These are phyloP conservation scores for Drosophila hydei DNA, from an alignment of 1,140 invertebrate species.

Conservation along the genomic window DNA sequence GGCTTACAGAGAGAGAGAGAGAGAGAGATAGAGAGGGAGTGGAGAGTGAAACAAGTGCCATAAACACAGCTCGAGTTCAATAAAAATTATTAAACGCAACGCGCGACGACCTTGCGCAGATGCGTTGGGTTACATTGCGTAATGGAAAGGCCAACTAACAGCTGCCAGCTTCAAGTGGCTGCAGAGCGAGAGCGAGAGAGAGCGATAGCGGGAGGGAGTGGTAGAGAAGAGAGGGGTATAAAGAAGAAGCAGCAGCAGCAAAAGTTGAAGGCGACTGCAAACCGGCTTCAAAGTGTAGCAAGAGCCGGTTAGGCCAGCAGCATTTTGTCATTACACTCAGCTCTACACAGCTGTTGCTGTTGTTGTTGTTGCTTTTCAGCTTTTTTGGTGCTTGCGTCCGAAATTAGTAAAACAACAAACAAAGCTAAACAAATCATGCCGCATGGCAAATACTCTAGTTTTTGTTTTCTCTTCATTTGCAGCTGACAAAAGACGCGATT, in stretches of 20 bases:
- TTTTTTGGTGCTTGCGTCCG: neutral
- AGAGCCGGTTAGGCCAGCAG: slow-evolving; percentile 66
- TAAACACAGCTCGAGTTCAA: slow-evolving; percentile 35
- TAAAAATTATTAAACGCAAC: slow-evolving; percentile 59
- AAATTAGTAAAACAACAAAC: slow-evolving; percentile 54
- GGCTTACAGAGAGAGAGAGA: neutral
- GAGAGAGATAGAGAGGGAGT: neutral
- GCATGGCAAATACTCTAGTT: neutral
- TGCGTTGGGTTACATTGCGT: slow-evolving; percentile 73
- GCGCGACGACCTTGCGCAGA: slow-evolving; percentile 64
- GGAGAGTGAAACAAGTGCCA: neutral
- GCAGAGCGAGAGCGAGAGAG: neutral
- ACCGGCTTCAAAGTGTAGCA: slow-evolving; percentile 59
- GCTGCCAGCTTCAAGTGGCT: slow-evolving; percentile 31
- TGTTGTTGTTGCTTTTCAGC: neutral
- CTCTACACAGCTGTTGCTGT: slow-evolving; percentile 6
- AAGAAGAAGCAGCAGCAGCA: slow-evolving; percentile 8
- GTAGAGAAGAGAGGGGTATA: neutral
- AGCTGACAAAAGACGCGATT: no score
- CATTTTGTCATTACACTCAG: slow-evolving; percentile 23
- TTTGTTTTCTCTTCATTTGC: no score
- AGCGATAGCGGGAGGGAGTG: neutral
- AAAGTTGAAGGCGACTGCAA: slow-evolving; percentile 34
- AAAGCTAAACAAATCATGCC: neutral
- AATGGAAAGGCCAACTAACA: slow-evolving; percentile 44